phyloP scores from a whole-genome alignment of 35 echinoderm and acorn worm genomes.

The Amphiura filiformis region DNA sequence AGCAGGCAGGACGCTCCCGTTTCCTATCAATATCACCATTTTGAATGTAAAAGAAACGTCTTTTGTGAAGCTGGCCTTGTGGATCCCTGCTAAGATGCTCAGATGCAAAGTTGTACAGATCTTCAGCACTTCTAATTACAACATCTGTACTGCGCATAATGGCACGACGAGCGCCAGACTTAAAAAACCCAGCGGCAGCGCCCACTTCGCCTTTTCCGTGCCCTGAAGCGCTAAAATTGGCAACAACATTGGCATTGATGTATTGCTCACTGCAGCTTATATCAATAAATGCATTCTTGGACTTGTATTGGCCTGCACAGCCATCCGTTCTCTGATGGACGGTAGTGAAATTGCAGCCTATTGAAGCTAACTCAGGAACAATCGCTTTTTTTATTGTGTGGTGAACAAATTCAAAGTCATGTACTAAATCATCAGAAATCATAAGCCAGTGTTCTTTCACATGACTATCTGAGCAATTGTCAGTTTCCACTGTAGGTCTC shows the following conservation, averaged over 20 bases:
- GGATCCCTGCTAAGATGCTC: background rate
- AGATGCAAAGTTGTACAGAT: background rate
- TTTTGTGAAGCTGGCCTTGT: background rate
- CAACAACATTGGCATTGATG: background rate
- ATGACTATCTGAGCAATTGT: background rate
- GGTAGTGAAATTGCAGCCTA: background rate
- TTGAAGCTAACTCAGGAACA: background rate
- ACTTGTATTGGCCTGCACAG: background rate
- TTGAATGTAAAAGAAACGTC: background rate
- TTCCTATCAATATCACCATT: background rate
- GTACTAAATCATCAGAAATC: background rate
- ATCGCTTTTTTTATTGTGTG: background rate
- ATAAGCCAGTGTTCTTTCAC: background rate
- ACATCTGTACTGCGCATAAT: background rate
- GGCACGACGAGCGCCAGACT: background rate
- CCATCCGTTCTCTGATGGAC: background rate
- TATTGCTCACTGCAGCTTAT: background rate
- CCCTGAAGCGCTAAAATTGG: background rate
- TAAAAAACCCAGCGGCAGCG: background rate
- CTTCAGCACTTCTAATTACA: background rate
- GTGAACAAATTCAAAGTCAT: background rate
- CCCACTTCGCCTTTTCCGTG: background rate
- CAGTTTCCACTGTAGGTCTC: background rate
- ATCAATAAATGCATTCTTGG: background rate
- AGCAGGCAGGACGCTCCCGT: background rate